phyloP scores from a whole-genome alignment of 2,888 invertebrate species.

The Drosophila prostipennis region DNA sequence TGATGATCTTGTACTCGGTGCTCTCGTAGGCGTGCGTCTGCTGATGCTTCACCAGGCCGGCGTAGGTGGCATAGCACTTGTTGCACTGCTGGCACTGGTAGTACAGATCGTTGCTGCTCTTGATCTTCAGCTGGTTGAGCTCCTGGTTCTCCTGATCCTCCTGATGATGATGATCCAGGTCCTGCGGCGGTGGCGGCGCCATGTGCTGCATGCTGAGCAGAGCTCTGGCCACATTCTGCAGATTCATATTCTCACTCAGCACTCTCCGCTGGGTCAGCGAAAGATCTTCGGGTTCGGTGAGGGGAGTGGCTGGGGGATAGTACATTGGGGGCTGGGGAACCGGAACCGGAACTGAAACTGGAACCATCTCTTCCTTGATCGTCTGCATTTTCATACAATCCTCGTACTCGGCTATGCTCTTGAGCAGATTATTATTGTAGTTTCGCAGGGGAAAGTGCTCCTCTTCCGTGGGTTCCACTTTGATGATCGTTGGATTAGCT shows the following conservation, averaged over 20 bases:
- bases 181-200: conserved; percentile 16
- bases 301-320: conserved; percentile 18
- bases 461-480: conserved; percentile 51
- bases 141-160: conserved; percentile 55
- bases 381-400: conserved; percentile 72
- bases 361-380: conserved; percentile 17
- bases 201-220: conserved; percentile 80
- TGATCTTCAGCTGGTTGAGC: conserved; percentile 65
- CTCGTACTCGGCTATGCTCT: conserved; percentile 80
- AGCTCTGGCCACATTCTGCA: conserved; percentile 80
- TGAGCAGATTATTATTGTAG: conserved; percentile 77
- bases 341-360: neutral
- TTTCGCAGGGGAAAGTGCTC: conserved; percentile 63
- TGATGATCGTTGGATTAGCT: conserved; percentile 30
- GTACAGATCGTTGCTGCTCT: conserved; percentile 80
- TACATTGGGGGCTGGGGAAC: conserved; percentile 4
- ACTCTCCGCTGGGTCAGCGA: conserved; percentile 63
- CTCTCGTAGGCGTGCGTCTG: conserved; percentile 81
- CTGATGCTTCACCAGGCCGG: conserved; percentile 82
- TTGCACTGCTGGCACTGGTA: conserved; percentile 84
- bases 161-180: conserved; percentile 8
- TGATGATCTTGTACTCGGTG: conserved; percentile 82
- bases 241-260: conserved; percentile 77
- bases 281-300: conserved; percentile 81
- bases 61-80: conserved; percentile 84